These are phyloP conservation scores for Redunca redunca DNA, from an alignment of 2,113 vertebrate genomes.

Conservation along the genomic window DNA sequence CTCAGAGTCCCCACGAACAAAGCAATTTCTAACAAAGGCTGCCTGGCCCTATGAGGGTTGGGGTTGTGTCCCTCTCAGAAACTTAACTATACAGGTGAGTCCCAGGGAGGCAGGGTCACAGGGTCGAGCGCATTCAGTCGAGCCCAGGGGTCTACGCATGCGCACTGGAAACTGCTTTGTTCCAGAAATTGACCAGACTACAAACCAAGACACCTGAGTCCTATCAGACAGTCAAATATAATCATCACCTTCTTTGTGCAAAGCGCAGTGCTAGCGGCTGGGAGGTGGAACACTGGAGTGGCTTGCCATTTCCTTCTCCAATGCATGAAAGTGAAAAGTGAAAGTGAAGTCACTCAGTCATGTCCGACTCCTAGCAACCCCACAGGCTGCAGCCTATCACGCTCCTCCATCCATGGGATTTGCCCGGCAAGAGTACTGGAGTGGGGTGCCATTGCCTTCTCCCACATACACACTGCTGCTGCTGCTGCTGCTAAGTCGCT, in stretches of 20 bases:
- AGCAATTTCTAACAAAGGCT: neutral
- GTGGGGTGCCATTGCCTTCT: no score
- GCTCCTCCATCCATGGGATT: no score
- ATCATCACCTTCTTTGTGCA: neutral
- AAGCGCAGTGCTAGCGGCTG: neutral
- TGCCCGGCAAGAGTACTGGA: no score
- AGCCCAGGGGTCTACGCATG: neutral
- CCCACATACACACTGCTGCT: neutral
- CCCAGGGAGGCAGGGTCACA: neutral
- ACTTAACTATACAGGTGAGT: neutral
- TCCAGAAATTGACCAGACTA: neutral
- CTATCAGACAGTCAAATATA: no score
- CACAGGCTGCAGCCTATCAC: no score
- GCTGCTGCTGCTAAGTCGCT: no score
- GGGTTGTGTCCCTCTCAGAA: neutral
- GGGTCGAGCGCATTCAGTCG: accelerated
- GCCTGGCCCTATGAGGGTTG: neutral
- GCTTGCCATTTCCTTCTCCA: no score
- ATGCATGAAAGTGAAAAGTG: no score
- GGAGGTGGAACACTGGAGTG: no score
- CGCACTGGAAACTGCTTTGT: neutral
- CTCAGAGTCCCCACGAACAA: neutral
- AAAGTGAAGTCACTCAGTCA: no score
- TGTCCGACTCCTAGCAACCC: no score
- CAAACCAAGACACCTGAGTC: neutral